Evolutionary conservation across 2,113 vertebrate species (phyloP).

Genomic region (Oceanodroma tethys): DNA sequence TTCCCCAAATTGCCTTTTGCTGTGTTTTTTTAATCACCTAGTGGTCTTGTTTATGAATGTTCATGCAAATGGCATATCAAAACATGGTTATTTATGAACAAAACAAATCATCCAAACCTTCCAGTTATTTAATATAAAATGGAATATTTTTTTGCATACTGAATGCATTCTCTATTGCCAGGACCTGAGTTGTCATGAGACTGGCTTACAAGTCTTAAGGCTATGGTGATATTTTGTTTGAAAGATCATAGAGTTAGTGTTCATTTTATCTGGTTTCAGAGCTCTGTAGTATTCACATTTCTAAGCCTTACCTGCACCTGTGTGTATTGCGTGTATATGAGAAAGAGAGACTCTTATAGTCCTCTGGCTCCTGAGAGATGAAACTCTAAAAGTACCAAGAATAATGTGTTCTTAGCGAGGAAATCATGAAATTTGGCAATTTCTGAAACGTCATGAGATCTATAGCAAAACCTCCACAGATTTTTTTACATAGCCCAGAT

Average conservation of each 20-base stretch:
- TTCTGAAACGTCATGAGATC: neutral
- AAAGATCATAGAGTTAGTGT: neutral
- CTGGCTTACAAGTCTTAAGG: neutral
- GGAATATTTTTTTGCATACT: neutral
- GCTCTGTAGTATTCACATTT: neutral
- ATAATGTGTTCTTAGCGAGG: neutral
- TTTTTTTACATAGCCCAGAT: neutral
- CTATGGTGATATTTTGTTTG: neutral
- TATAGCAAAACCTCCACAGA: neutral
- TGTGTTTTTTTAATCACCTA: slow-evolving; percentile 27
- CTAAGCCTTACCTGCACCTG: neutral
- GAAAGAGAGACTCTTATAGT: neutral
- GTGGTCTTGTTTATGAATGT: slow-evolving; percentile 10
- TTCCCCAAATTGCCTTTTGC: slow-evolving; percentile 17
- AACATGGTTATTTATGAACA: slow-evolving; percentile 38
- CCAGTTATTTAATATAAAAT: neutral
- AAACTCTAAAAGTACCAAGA: neutral
- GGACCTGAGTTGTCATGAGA: neutral
- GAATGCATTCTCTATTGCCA: neutral
- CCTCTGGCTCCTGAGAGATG: neutral
- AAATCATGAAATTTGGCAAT: neutral
- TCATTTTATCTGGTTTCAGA: neutral
- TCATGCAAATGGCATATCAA: neutral
- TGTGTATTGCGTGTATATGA: neutral
- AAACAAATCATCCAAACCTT: neutral